phyloP scores from a whole-genome alignment of 1,140 invertebrate genomes.

The Dryas iulia region DNA sequence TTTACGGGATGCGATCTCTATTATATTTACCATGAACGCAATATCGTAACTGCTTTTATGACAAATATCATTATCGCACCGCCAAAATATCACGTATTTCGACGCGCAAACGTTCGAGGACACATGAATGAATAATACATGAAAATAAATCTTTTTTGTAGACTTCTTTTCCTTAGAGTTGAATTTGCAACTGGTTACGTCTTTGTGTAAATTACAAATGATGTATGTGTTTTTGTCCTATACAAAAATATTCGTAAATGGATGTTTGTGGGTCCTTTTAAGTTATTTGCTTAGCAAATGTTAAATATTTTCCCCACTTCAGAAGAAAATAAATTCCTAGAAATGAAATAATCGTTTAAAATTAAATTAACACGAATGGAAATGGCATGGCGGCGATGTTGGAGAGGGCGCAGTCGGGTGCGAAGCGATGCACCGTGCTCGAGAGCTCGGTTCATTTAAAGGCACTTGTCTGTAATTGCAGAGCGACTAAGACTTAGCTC shows the following conservation, averaged over 20 bases:
- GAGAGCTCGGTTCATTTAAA: slow-evolving; percentile 78
- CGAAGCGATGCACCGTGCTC: slow-evolving; percentile 76
- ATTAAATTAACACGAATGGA: slow-evolving; percentile 66
- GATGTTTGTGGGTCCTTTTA: background rate
- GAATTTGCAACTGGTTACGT: slow-evolving; percentile 66
- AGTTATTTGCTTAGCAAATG: background rate
- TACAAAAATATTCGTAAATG: background rate
- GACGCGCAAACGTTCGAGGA: slow-evolving; percentile 72
- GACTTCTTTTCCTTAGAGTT: slow-evolving; percentile 58
- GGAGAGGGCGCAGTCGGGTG: slow-evolving; percentile 65
- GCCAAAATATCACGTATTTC: slow-evolving; percentile 64
- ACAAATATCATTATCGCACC: slow-evolving; percentile 73
- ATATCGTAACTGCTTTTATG: slow-evolving; percentile 51
- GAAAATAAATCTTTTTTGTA: slow-evolving; percentile 73
- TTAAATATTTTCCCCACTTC: background rate
- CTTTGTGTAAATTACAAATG: slow-evolving; percentile 56
- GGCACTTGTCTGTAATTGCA: slow-evolving; percentile 78
- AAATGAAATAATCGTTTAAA: slow-evolving; percentile 52
- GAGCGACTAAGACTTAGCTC: slow-evolving; percentile 72
- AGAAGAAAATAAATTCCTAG: slow-evolving; percentile 19
- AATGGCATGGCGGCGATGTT: slow-evolving; percentile 48
- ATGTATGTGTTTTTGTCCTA: slow-evolving; percentile 8
- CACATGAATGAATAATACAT: slow-evolving; percentile 76
- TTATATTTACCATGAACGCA: slow-evolving; percentile 3
- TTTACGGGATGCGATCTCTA: background rate